Evolutionary conservation across 2,113 vertebrate genomes (phyloP), one percentile per base, ranked within the genome.

Genomic region (Lagopus muta): DNA sequence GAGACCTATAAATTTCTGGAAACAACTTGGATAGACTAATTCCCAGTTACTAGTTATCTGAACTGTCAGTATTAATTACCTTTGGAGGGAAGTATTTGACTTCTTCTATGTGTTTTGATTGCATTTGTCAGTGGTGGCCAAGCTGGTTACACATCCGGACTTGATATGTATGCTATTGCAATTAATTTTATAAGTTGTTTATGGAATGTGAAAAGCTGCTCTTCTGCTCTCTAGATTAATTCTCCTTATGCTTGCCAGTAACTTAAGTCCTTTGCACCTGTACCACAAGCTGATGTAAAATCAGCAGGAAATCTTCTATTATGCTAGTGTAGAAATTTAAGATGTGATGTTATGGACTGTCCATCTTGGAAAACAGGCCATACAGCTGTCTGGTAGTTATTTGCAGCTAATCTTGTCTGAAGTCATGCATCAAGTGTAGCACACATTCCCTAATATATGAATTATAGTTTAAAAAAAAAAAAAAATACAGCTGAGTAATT

Each of bases 291-390:
- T 96, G 87, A 94, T 95, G 45, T 92, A 82, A 95, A 97, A 90
- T 92, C 95, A 95, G 92, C 93, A 97, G 96, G 94, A 97, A 96
- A 93, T 94, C 90, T 96, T 95, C 83, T 92, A 16, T 95, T 95
- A 88, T 80, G 24, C 82, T 94, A 71, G 90, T 57, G 38, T 62
- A 96, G 89, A 95, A 96, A 81, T 84, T 94, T 86, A 96, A 98
- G 94, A 94, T 40, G 11, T 87, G 62, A n/a, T 48, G 65, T 85
- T 95, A 86, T 90, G 69, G 21, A 64, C 88, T 55, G 81, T 94
- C 77, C 85, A 1, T 95, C 73, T 93, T 94, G 87, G 52, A 94
- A 82, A 97, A 91, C 79, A 94, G 91, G 71, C 48, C 50, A 40
- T 94, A 90, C 82, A 96, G 74, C 81, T 96, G 90, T 93, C 95